Evolutionary conservation across 2,113 vertebrate species (phyloP).

Genomic region (Tinamus guttatus): DNA sequence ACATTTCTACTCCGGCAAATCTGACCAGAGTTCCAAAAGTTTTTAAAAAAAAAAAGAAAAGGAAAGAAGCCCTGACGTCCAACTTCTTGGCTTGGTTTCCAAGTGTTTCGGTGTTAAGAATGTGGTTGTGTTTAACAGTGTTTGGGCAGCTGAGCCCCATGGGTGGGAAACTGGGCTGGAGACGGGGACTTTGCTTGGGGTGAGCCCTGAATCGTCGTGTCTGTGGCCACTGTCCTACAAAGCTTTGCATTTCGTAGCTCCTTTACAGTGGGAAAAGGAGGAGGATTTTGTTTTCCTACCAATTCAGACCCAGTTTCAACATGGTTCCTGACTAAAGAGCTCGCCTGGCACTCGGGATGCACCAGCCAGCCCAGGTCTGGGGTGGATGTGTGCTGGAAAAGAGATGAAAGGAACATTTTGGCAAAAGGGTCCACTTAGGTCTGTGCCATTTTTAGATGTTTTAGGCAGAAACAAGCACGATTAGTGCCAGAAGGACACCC

Average conservation of each 20-base stretch:
- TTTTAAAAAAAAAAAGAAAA: no score
- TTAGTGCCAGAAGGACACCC: neutral
- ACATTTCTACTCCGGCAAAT: neutral
- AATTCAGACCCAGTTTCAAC: neutral
- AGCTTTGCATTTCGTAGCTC: neutral
- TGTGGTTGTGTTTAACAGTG: neutral
- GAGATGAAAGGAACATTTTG: neutral
- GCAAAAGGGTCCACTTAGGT: neutral
- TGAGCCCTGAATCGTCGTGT: neutral
- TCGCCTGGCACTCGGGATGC: neutral
- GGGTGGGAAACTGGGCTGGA: neutral
- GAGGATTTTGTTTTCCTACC: neutral
- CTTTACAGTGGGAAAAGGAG: neutral
- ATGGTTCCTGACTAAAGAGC: neutral
- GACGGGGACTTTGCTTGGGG: neutral
- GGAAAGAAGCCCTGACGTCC: neutral
- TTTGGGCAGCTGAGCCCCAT: neutral
- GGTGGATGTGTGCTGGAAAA: neutral
- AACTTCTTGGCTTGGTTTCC: constrained; percentile 1
- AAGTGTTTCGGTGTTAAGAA: neutral
- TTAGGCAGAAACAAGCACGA: neutral
- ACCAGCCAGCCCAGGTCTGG: fast-evolving
- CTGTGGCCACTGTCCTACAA: neutral
- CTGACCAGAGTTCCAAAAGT: neutral
- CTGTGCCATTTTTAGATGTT: fast-evolving